These are phyloP conservation scores for Hetaerina titia DNA, from an alignment of 2,888 invertebrate species.

Conservation along the genomic window DNA sequence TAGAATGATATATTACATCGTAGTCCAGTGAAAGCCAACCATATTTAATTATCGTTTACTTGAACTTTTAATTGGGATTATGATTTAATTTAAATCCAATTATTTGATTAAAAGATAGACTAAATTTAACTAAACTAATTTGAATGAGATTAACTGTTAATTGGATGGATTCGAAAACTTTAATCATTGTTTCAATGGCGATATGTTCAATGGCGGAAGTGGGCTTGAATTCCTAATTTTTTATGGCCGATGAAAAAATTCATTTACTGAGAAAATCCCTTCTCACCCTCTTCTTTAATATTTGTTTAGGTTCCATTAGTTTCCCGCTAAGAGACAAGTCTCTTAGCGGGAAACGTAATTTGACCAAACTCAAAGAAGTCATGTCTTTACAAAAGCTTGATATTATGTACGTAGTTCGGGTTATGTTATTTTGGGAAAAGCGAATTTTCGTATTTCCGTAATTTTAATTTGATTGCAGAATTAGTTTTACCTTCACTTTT, in stretches of 20 bases:
- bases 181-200: not conserved
- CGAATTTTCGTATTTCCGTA: no score
- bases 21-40: not conserved
- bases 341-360: no score
- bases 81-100: not conserved
- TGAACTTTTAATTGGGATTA: not conserved
- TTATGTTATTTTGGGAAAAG: no score
- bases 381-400: no score
- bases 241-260: not conserved
- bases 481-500: no score
- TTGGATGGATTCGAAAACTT: not conserved
- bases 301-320: no score
- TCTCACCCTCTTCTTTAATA: not conserved
- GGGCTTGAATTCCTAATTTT: not conserved
- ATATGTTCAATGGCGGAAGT: not conserved
- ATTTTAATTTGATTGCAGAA: no score
- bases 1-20: not conserved
- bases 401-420: no score
- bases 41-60: conserved; percentile 1
- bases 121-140: not conserved
- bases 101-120: not conserved
- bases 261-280: not conserved
- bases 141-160: not conserved
- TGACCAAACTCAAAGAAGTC: no score
- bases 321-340: no score